phyloP scores from a whole-genome alignment of 2,888 invertebrate genomes.

The Taenaris catops region DNA sequence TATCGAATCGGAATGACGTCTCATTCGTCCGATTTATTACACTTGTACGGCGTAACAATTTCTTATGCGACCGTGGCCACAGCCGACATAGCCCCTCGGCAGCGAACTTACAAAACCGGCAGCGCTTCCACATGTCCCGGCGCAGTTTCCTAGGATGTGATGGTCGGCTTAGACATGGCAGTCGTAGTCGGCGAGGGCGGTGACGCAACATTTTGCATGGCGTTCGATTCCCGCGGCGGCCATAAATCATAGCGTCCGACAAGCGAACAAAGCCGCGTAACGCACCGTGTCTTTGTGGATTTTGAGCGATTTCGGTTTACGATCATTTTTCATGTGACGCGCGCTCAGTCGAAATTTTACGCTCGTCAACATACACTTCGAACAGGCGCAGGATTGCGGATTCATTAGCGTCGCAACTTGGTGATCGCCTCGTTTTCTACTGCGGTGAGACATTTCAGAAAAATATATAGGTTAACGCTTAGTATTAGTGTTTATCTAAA shows the following conservation, averaged over 20 bases:
- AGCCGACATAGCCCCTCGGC: conserved; percentile 23
- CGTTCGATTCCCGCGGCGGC: conserved; percentile 48
- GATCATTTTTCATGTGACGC: conserved; percentile 65
- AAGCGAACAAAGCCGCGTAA: conserved; percentile 74
- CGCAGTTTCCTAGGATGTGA: conserved; percentile 34
- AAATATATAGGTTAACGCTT: no score
- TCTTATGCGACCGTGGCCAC: conserved; percentile 33
- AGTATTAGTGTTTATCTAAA: no score
- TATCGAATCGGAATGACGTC: conserved; percentile 73
- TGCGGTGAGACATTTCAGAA: no score
- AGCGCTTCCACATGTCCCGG: conserved; percentile 21
- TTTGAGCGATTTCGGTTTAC: conserved; percentile 70
- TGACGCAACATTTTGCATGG: conserved; percentile 75
- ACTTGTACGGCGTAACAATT: conserved; percentile 39
- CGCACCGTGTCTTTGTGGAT: conserved; percentile 74
- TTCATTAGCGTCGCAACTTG: no score
- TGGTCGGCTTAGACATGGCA: conserved; percentile 25
- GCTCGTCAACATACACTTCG: conserved; percentile 46
- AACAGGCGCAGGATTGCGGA: no score
- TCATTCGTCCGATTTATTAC: conserved; percentile 72
- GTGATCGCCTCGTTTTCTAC: no score
- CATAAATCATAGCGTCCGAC: conserved; percentile 63
- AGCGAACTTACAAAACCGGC: conserved; percentile 6
- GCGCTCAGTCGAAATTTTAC: conserved; percentile 48
- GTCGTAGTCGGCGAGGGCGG: conserved; percentile 35